Conservation (phyloP, 1,140 invertebrate species). For the Bombus haemorrhoidalis region DNA sequence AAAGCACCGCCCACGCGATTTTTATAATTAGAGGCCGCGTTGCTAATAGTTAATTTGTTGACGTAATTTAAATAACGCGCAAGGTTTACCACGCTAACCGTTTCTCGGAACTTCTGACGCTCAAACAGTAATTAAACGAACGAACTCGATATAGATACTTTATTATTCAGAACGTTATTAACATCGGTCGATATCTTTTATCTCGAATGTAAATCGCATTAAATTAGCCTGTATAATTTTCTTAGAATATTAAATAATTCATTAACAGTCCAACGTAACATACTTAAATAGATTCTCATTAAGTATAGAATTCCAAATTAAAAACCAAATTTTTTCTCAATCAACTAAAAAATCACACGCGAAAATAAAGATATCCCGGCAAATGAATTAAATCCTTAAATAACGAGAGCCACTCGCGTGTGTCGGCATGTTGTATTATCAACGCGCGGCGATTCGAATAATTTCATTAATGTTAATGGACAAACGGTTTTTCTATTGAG, state of each 20-base stretch:
- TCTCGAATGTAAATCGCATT: background rate
- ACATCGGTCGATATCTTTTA: background rate
- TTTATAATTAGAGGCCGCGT: constrained; percentile 63
- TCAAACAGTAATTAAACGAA: constrained; percentile 10
- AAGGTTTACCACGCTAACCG: constrained; percentile 14
- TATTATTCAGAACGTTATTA: background rate
- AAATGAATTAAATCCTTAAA: background rate
- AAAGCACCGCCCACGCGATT: constrained; percentile 63
- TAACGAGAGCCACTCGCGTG: no score
- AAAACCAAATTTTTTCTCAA: background rate
- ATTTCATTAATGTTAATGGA: constrained; percentile 43
- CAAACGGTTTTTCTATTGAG: background rate
- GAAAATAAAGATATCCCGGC: background rate
- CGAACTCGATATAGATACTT: background rate
- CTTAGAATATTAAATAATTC: background rate
- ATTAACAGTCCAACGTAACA: background rate
- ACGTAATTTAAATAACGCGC: constrained; percentile 2
- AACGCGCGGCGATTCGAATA: background rate
- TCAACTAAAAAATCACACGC: background rate
- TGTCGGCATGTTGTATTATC: background rate
- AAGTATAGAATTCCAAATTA: background rate
- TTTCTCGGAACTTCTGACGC: background rate
- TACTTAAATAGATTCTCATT: background rate
- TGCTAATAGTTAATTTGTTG: constrained; percentile 59
- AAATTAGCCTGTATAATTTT: no score